Percentiles rank a stretch among this genome's conserved stretches.
phyloP scores from a whole-genome alignment of 2,797 vertebrate species.

The Halcyon smyrnensis region DNA sequence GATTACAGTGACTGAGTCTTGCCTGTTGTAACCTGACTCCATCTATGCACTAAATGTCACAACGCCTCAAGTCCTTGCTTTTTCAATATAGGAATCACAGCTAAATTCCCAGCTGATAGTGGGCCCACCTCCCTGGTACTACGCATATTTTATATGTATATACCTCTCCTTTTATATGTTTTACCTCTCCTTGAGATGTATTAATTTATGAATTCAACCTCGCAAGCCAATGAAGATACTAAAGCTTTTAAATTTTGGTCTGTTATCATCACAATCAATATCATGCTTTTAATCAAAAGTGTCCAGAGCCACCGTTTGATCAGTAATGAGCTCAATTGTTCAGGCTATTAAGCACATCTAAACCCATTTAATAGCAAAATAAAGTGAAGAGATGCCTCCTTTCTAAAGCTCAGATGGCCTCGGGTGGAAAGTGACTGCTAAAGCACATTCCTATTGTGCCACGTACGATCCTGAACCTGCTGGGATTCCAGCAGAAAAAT shows the following conservation, averaged over 20 bases:
- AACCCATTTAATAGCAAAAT: not conserved
- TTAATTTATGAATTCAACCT: not conserved
- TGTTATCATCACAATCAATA: not conserved
- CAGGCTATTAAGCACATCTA: not conserved
- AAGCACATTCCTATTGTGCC: not conserved
- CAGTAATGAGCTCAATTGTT: not conserved
- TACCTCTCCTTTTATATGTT: not conserved
- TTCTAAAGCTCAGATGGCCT: not conserved
- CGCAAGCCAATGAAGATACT: not conserved
- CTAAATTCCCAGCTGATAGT: not conserved
- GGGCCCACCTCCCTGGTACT: not conserved
- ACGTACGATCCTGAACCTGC: not conserved
- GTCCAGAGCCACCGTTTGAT: not conserved
- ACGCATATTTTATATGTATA: accelerated
- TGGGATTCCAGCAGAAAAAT: not conserved
- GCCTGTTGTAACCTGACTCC: not conserved
- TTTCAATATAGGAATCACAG: not conserved
- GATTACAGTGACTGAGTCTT: not conserved
- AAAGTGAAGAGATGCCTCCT: not conserved
- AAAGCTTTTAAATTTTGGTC: not conserved
- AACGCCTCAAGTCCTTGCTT: not conserved
- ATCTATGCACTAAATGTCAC: not conserved
- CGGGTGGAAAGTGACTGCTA: not conserved
- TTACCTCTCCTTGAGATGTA: not conserved
- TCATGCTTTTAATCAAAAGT: not conserved